Conservation (phyloP, 64 coral and sea anemone species). For the Catalaphyllia jardinei region DNA sequence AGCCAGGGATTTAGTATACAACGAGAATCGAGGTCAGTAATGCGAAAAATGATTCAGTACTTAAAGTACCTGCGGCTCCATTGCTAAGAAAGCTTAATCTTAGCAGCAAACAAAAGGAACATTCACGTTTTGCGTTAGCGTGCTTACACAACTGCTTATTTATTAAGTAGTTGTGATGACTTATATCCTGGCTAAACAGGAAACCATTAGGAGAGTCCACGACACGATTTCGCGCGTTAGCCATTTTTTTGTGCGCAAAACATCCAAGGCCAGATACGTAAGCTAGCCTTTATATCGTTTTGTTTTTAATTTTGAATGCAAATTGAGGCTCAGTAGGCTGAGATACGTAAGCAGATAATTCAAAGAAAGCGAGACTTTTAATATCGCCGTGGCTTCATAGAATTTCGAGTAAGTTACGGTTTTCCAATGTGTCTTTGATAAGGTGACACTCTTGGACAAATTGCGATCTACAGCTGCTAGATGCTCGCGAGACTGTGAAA, state of each 20-base stretch:
- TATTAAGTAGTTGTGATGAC: background rate
- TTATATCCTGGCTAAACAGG: background rate
- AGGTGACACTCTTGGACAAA: too few relatives aligned
- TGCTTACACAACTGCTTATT: background rate
- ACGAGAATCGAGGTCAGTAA: background rate
- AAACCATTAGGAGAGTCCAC: background rate
- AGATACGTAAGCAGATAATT: background rate
- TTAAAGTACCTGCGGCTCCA: background rate
- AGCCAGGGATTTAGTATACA: background rate
- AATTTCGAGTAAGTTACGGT: background rate
- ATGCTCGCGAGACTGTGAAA: too few relatives aligned
- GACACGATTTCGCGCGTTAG: too few relatives aligned
- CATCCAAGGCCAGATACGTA: background rate
- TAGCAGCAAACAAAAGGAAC: background rate
- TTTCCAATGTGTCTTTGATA: background rate
- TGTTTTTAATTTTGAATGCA: slow-evolving; percentile 19
- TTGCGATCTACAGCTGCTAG: too few relatives aligned
- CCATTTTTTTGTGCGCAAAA: background rate
- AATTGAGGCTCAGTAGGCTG: background rate
- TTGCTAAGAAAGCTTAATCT: background rate
- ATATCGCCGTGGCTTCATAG: background rate
- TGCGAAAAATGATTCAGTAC: background rate
- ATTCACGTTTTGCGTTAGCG: background rate
- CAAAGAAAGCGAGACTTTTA: background rate
- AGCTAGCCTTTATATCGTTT: background rate